Conservation (phyloP, 2,113 vertebrate species). For the Corvus hawaiiensis region DNA sequence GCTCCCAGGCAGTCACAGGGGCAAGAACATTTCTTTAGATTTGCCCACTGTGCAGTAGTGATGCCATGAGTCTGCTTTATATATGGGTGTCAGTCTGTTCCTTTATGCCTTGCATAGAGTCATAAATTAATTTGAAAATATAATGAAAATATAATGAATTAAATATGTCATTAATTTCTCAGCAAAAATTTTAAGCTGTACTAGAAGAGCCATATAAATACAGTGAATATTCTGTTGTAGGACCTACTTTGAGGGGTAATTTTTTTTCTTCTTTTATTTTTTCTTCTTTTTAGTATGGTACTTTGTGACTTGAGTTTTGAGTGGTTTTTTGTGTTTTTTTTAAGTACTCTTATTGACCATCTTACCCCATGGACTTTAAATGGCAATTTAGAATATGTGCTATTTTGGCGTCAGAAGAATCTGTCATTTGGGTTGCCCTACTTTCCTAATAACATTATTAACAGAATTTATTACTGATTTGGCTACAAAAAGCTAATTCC, state of each 20-base stretch:
- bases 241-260: background rate
- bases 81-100: background rate
- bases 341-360: background rate
- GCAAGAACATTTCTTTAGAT: background rate
- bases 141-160: background rate
- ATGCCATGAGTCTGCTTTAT: background rate
- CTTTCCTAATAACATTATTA: background rate
- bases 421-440: background rate
- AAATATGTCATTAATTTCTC: background rate
- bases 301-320: background rate
- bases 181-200: background rate
- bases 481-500: slow-evolving; percentile 11
- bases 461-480: slow-evolving; percentile 3
- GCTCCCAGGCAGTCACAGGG: background rate
- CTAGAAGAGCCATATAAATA: background rate
- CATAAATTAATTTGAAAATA: background rate
- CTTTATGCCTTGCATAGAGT: background rate
- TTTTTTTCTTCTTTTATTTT: background rate
- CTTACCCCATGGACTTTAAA: background rate
- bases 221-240: background rate
- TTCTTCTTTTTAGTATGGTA: background rate
- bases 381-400: background rate
- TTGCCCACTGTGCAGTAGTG: background rate
- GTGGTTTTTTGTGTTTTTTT: background rate
- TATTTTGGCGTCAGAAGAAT: background rate